phyloP scores from a whole-genome alignment of 2,113 vertebrate species.

The Lepus timidus region DNA sequence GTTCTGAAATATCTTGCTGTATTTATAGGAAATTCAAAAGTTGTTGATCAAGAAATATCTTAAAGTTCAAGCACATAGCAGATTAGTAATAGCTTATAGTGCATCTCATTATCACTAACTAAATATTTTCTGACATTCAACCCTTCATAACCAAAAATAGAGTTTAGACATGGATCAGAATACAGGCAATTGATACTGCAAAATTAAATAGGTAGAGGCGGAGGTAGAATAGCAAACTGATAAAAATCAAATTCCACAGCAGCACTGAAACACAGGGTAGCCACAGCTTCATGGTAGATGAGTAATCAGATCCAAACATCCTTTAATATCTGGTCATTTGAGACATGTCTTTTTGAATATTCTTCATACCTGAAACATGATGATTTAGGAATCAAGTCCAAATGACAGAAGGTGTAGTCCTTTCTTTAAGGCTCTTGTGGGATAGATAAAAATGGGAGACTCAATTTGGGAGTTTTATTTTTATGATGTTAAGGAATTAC shows the following conservation, averaged over 20 bases:
- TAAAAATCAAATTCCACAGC: conserved; percentile 78
- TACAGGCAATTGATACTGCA: conserved; percentile 62
- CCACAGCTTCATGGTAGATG: conserved; percentile 62
- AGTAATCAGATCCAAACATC: conserved; percentile 65
- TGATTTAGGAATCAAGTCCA: not conserved
- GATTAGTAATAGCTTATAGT: conserved; percentile 67
- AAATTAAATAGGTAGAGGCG: conserved; percentile 67
- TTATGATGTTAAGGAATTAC: not conserved
- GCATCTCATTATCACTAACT: conserved; percentile 73
- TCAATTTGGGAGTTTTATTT: not conserved
- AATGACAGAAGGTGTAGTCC: conserved; percentile 7
- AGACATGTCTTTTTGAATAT: conserved; percentile 53
- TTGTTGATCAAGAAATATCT: conserved; percentile 63
- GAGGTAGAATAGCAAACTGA: conserved; percentile 68
- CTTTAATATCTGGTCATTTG: conserved; percentile 62
- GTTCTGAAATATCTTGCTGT: not conserved
- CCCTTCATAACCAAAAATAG: conserved; percentile 63
- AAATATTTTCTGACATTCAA: conserved; percentile 81
- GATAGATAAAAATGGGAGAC: conserved; percentile 2
- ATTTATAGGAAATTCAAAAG: conserved; percentile 59
- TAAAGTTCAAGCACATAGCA: conserved; percentile 60
- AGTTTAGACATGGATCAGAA: conserved; percentile 57
- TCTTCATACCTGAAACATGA: conserved; percentile 69
- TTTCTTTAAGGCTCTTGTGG: not conserved
- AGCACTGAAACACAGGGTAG: conserved; percentile 32